These are phyloP conservation scores for Dendrolimus houi DNA, from an alignment of 2,888 invertebrate genomes.

Conservation along the genomic window DNA sequence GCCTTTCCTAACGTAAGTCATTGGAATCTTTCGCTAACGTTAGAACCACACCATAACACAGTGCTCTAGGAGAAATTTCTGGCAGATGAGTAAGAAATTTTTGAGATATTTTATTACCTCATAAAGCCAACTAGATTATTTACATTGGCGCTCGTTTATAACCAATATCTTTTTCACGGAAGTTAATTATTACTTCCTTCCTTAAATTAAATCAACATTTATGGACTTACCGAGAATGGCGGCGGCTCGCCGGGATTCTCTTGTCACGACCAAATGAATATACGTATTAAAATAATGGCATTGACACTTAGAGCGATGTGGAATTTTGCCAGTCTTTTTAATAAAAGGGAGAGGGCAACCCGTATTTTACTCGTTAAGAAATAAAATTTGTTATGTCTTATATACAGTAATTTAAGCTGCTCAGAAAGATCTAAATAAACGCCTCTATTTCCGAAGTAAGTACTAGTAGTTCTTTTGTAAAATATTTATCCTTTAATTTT, in stretches of 20 bases:
- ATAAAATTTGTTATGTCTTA: too few relatives aligned
- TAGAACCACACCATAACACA: slow-evolving; percentile 9
- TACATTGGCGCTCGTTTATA: slow-evolving; percentile 29
- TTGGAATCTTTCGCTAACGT: slow-evolving; percentile 14
- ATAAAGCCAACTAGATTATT: slow-evolving; percentile 34
- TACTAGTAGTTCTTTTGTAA: too few relatives aligned
- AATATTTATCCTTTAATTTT: too few relatives aligned
- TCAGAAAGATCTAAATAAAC: too few relatives aligned
- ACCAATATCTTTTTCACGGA: slow-evolving; percentile 27
- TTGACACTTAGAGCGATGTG: neutral
- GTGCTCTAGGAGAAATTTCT: slow-evolving; percentile 17
- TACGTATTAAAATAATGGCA: neutral
- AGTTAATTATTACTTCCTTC: slow-evolving; percentile 33
- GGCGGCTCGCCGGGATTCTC: slow-evolving; percentile 10
- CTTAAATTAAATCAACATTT: slow-evolving; percentile 27
- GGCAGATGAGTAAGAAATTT: slow-evolving; percentile 24
- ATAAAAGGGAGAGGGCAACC: too few relatives aligned
- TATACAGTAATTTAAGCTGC: too few relatives aligned
- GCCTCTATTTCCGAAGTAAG: too few relatives aligned
- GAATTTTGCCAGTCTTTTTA: neutral
- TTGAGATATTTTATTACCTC: slow-evolving; percentile 30
- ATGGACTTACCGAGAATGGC: slow-evolving; percentile 17
- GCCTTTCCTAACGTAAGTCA: too few relatives aligned
- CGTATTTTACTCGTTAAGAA: too few relatives aligned
- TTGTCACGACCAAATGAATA: slow-evolving; percentile 15